A percentile compares a stretch with the other conserved stretches of the same genome.
These are phyloP conservation scores for Nasonia vitripennis DNA, from an alignment of 1,140 invertebrate genomes.

Conservation along the genomic window DNA sequence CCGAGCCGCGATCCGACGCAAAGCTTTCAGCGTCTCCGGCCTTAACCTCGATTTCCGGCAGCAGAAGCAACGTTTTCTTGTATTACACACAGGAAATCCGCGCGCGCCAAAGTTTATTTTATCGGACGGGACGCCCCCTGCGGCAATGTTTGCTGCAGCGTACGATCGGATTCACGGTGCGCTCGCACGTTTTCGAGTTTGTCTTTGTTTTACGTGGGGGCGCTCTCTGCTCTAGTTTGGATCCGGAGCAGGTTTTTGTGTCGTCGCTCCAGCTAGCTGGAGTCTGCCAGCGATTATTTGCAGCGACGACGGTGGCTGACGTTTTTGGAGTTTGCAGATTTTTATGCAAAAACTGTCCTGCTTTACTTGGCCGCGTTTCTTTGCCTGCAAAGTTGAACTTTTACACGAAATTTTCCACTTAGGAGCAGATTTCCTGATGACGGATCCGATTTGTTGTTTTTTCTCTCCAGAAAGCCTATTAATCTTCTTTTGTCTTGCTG, in stretches of 20 bases:
- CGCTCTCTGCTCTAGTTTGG: background rate
- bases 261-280: background rate
- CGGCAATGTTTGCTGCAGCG: background rate
- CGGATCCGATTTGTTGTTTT: background rate
- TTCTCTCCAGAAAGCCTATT: too few relatives aligned
- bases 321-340: too few relatives aligned
- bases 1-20: background rate
- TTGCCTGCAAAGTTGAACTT: too few relatives aligned
- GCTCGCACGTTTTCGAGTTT: background rate
- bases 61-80: conserved; percentile 10
- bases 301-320: background rate
- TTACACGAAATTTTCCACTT: too few relatives aligned
- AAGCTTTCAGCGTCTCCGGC: background rate
- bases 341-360: too few relatives aligned
- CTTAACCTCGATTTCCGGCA: conserved; percentile 34
- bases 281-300: background rate
- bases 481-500: background rate
- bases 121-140: background rate
- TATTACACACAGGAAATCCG: conserved; percentile 10
- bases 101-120: conserved; percentile 29
- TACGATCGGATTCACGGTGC: background rate
- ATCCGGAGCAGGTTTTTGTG: background rate
- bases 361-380: too few relatives aligned
- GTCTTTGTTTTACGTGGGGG: background rate
- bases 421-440: too few relatives aligned